These are phyloP conservation scores for Alfaro cultratus DNA, from an alignment of 2,797 vertebrate species.

Conservation along the genomic window DNA sequence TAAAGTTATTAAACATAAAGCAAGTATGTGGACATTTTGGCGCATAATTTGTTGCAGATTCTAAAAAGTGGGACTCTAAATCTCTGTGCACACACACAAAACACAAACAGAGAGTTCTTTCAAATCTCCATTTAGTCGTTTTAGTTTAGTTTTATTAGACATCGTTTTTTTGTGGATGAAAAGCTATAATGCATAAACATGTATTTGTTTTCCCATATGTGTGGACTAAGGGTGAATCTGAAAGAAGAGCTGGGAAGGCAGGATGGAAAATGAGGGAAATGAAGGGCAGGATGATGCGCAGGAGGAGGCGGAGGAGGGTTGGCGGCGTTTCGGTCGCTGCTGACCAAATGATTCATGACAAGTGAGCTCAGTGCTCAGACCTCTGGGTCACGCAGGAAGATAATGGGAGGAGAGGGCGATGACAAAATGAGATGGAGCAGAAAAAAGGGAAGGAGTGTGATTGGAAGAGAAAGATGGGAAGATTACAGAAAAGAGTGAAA, in stretches of 20 bases:
- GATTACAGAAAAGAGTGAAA: slow-evolving; percentile 18
- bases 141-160: no score
- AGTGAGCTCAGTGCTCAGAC: slow-evolving; percentile 54
- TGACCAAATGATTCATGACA: slow-evolving; percentile 69
- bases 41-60: no score
- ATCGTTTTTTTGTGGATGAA: no score
- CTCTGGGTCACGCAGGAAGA: slow-evolving; percentile 49
- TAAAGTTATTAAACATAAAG: no score
- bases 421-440: slow-evolving; percentile 23
- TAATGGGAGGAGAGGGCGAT: slow-evolving; percentile 22
- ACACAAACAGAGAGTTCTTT: no score
- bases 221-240: neutral
- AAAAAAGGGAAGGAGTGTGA: slow-evolving; percentile 25
- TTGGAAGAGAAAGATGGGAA: slow-evolving; percentile 24
- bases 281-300: slow-evolving; percentile 3
- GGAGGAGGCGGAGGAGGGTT: slow-evolving; percentile 7
- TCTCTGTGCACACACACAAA: no score
- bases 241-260: neutral
- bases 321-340: slow-evolving; percentile 17
- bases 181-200: no score
- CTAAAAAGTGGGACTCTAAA: no score
- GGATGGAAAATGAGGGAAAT: neutral
- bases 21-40: no score
- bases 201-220: no score
- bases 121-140: no score